Percentiles rank a stretch among this genome's conserved stretches.
Conservation (phyloP, 2,113 vertebrate species). For the Erpornis zantholeuca region DNA sequence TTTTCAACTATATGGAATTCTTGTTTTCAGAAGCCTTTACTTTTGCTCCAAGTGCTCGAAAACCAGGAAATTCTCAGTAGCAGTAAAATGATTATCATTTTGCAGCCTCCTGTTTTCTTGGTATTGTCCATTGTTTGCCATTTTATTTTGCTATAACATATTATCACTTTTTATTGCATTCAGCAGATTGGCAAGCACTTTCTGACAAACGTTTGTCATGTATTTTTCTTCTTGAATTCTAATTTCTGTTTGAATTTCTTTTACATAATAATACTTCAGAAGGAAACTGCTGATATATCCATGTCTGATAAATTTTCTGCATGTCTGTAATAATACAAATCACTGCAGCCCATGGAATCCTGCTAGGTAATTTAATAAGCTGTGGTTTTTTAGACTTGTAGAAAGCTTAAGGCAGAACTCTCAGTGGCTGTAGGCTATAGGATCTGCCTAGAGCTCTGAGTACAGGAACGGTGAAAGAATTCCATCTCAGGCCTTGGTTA, state of each 20-base stretch:
- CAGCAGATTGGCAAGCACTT: neutral
- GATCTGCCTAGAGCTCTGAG: neutral
- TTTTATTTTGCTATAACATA: neutral
- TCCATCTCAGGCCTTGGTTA: neutral
- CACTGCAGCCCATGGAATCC: neutral
- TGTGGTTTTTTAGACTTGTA: neutral
- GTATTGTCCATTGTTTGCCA: neutral
- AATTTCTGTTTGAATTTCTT: conserved; percentile 1
- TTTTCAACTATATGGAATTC: neutral
- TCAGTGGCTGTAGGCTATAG: neutral
- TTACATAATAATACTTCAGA: neutral
- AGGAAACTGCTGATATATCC: neutral
- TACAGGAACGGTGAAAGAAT: neutral
- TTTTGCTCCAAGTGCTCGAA: neutral
- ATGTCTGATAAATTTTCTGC: neutral
- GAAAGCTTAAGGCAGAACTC: neutral
- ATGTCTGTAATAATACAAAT: neutral
- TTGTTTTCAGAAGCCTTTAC: neutral
- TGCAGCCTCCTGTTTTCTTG: neutral
- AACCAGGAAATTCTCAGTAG: neutral
- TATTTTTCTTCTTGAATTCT: neutral
- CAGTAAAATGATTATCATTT: neutral
- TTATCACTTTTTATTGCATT: neutral
- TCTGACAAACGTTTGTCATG: neutral
- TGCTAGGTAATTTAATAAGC: neutral